Percentiles rank a stretch among this genome's conserved stretches.
These are phyloP conservation scores for Lophotriccus pileatus DNA, from an alignment of 2,797 vertebrate genomes.

Conservation along the genomic window DNA sequence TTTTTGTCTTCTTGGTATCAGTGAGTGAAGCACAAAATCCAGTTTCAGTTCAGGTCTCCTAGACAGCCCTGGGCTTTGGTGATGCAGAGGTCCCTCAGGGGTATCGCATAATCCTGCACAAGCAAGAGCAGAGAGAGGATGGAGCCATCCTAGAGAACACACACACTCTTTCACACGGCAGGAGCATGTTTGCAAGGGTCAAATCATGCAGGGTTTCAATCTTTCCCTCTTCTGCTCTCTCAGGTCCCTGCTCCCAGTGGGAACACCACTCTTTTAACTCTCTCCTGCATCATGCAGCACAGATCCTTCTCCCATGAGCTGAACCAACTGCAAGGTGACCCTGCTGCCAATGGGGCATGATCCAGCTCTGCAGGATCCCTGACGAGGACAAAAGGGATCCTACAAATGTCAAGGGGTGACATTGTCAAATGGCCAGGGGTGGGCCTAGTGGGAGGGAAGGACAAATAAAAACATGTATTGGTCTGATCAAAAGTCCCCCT, in stretches of 20 bases:
- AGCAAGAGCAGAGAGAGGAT: not conserved
- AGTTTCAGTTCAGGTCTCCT: not conserved
- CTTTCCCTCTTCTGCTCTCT: not conserved
- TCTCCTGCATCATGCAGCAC: not conserved
- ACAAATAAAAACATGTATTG: not conserved
- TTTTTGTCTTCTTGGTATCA: not conserved
- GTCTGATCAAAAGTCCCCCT: not conserved
- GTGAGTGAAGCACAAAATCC: constrained; percentile 28
- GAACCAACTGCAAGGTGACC: not conserved
- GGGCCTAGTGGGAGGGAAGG: not conserved
- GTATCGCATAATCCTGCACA: not conserved
- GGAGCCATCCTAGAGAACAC: not conserved
- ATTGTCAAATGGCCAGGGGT: fast-evolving
- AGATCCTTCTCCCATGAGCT: not conserved
- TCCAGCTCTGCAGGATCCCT: not conserved
- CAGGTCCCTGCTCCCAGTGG: not conserved
- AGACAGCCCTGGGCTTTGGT: not conserved
- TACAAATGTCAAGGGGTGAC: not conserved
- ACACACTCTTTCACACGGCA: not conserved
- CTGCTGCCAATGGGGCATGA: not conserved
- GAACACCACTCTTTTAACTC: not conserved
- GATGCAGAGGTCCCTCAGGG: not conserved
- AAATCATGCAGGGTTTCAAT: not conserved
- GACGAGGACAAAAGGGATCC: not conserved
- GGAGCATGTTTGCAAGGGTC: not conserved